phyloP scores from a whole-genome alignment of 2,797 vertebrate species.

The Enteromius treurensis region DNA sequence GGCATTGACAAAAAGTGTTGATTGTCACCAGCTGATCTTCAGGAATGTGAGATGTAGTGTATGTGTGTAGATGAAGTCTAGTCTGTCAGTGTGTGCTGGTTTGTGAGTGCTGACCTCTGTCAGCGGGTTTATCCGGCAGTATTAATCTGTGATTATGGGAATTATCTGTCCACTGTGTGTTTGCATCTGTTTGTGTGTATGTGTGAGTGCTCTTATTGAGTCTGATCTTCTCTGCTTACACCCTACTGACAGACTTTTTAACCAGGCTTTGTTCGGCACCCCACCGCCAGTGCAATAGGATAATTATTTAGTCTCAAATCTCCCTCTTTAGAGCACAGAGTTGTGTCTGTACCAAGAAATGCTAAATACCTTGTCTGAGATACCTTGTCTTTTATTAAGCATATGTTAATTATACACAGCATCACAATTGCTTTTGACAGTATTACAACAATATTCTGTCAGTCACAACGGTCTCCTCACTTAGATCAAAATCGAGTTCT shows the following conservation, averaged over 20 bases:
- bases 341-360: conserved; percentile 19
- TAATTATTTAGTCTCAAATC: conserved; percentile 55
- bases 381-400: conserved; percentile 10
- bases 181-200: conserved; percentile 31
- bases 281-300: conserved; percentile 59
- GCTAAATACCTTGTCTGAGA: conserved; percentile 25
- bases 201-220: conserved; percentile 17
- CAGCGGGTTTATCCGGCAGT: conserved; percentile 58
- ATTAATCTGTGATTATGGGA: conserved; percentile 64
- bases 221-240: conserved; percentile 52
- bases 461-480: conserved; percentile 56
- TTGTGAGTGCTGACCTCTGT: conserved; percentile 59
- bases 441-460: conserved; percentile 47
- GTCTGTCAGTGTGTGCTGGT: conserved; percentile 53
- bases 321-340: conserved; percentile 17
- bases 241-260: conserved; percentile 54
- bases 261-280: conserved; percentile 54
- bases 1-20: background rate
- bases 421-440: conserved; percentile 29
- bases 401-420: conserved; percentile 36
- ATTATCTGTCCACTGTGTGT: conserved; percentile 53
- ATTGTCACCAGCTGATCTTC: conserved; percentile 33
- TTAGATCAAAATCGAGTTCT: conserved; percentile 58
- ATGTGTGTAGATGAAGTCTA: conserved; percentile 6
- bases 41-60: conserved; percentile 20